These are phyloP conservation scores for Colostygia pectinataria DNA, from an alignment of 2,888 invertebrate species.

Conservation along the genomic window DNA sequence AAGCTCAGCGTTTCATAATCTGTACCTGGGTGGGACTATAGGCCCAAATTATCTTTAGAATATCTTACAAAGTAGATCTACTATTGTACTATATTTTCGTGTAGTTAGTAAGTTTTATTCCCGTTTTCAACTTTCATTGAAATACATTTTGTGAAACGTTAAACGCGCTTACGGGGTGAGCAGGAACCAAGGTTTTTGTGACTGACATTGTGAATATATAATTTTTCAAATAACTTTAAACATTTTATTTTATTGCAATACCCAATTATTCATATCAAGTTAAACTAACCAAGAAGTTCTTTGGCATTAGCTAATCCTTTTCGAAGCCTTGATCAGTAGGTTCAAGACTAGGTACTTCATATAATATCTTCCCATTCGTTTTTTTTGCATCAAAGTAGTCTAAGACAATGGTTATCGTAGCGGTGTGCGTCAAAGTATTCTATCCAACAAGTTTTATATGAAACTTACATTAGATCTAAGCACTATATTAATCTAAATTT, in stretches of 20 bases:
- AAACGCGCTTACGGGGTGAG: constrained; percentile 60
- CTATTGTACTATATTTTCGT: constrained; percentile 79
- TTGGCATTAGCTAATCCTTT: too few species aligned
- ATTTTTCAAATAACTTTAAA: constrained; percentile 54
- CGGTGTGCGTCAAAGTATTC: too few species aligned
- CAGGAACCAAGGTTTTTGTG: constrained; percentile 63
- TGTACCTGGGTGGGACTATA: constrained; percentile 69
- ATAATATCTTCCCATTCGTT: too few species aligned
- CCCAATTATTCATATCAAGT: too few species aligned
- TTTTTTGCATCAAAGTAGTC: too few species aligned
- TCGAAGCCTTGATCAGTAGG: too few species aligned
- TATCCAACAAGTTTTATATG: too few species aligned
- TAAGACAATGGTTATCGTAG: too few species aligned
- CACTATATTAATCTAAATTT: too few species aligned
- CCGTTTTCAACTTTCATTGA: constrained; percentile 49
- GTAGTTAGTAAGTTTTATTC: constrained; percentile 65
- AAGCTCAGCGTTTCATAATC: constrained; percentile 71
- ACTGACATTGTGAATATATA: constrained; percentile 67
- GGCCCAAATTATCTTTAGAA: constrained; percentile 56
- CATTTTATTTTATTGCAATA: constrained; percentile 36
- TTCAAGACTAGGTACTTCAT: too few species aligned
- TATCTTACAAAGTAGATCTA: constrained; percentile 37
- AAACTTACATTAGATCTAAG: too few species aligned
- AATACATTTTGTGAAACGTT: constrained; percentile 78
- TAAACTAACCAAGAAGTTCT: too few species aligned